phyloP scores from a whole-genome alignment of 2,888 invertebrate species.

The Mesodorylaimus sp. region DNA sequence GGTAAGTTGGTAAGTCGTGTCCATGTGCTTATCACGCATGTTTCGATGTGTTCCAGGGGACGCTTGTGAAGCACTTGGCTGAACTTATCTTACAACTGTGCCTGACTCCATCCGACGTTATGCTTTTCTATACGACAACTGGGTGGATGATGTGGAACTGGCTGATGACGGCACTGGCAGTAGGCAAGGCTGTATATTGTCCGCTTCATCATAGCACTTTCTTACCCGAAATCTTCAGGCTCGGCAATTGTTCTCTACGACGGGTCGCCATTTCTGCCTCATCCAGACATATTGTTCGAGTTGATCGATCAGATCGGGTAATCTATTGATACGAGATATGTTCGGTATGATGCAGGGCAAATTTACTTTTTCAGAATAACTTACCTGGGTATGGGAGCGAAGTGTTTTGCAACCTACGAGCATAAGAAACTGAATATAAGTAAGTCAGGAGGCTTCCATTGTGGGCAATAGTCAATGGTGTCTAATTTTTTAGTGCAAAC shows the following conservation, averaged over 20 bases:
- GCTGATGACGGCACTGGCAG: slow-evolving; percentile 36
- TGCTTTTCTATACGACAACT: slow-evolving; percentile 42
- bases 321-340: slow-evolving; percentile 1
- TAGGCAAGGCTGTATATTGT: slow-evolving; percentile 21
- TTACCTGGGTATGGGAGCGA: slow-evolving; percentile 40
- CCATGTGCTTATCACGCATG: no score
- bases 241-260: slow-evolving; percentile 40
- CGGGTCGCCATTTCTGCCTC: slow-evolving; percentile 39
- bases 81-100: slow-evolving; percentile 40
- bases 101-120: slow-evolving; percentile 34
- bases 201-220: not conserved
- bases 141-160: slow-evolving; percentile 48
- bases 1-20: slow-evolving; percentile 30
- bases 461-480: not conserved
- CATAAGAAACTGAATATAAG: slow-evolving; percentile 33
- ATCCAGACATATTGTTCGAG: slow-evolving; percentile 37
- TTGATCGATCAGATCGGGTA: slow-evolving; percentile 34
- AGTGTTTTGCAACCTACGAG: slow-evolving; percentile 39
- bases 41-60: no score
- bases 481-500: slow-evolving; percentile 26
- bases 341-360: not conserved
- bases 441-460: slow-evolving; percentile 12
- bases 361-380: slow-evolving; percentile 32
- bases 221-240: not conserved
- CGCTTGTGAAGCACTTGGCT: slow-evolving; percentile 40